These are phyloP conservation scores for Drosophila leontia DNA, from an alignment of 1,140 invertebrate genomes.

Conservation along the genomic window DNA sequence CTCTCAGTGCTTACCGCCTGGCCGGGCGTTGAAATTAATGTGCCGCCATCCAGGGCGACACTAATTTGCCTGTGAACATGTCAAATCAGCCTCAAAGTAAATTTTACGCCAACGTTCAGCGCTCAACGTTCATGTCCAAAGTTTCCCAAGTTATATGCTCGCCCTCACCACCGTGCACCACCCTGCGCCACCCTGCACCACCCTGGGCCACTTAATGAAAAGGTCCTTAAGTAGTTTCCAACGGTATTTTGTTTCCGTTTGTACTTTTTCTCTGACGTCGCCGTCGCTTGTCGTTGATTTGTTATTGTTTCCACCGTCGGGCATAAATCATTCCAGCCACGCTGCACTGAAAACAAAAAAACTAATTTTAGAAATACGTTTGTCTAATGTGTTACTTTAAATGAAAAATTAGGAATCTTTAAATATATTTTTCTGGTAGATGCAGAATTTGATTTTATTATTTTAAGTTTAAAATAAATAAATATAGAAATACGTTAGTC, in stretches of 20 bases:
- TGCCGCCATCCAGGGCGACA: conserved; percentile 70
- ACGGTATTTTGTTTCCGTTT: conserved; percentile 84
- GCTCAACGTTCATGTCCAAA: conserved; percentile 24
- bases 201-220: conserved; percentile 76
- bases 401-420: too few species aligned
- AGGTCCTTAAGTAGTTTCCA: conserved; percentile 83
- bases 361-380: too few species aligned
- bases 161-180: conserved; percentile 3
- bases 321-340: conserved; percentile 71
- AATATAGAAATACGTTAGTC: not conserved
- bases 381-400: too few species aligned
- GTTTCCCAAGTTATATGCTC: conserved; percentile 17
- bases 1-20: conserved; percentile 15
- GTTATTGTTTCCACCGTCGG: conserved; percentile 76
- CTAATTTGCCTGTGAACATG: conserved; percentile 83
- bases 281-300: conserved; percentile 73
- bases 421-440: not conserved
- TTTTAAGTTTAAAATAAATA: too few species aligned
- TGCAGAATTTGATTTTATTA: not conserved
- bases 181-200: conserved; percentile 3
- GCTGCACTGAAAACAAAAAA: not conserved
- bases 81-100: conserved; percentile 78
- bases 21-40: conserved; percentile 73
- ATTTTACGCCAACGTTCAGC: conserved; percentile 67
- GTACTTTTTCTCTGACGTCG: conserved; percentile 70